Percentiles rank a stretch among this genome's conserved stretches.
phyloP scores from a whole-genome alignment of 35 echinoderm and acorn worm genomes.

The Chiridota heheva region DNA sequence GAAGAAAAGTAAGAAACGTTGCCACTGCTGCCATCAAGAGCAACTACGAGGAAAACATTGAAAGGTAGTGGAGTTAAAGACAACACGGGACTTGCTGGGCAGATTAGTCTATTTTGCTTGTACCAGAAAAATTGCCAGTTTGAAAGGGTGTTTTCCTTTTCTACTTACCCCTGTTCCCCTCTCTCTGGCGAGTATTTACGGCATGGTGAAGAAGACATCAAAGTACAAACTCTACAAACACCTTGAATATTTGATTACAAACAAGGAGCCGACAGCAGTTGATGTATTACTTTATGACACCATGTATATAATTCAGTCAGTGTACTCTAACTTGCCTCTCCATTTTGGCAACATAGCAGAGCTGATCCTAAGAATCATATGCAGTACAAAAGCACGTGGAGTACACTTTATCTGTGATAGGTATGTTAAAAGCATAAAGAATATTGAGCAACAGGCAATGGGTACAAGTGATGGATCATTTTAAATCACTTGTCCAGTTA shows the following conservation, averaged over 20 bases:
- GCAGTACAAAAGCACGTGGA: too few species aligned
- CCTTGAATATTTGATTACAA: background rate
- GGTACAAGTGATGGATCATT: slow-evolving; percentile 11
- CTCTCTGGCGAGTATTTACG: slow-evolving; percentile 25
- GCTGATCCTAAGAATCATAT: too few species aligned
- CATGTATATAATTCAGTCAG: too few species aligned
- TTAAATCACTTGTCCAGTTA: background rate
- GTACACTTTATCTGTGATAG: too few species aligned
- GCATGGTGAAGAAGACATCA: slow-evolving; percentile 5
- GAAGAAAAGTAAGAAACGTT: background rate
- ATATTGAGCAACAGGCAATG: background rate
- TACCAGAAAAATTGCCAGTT: slow-evolving; percentile 18
- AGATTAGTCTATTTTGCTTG: slow-evolving; percentile 29
- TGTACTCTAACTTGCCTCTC: too few species aligned
- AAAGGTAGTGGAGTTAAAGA: too few species aligned
- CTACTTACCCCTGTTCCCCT: slow-evolving; percentile 20
- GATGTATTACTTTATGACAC: too few species aligned
- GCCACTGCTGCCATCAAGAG: background rate
- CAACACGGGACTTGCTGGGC: slow-evolving; percentile 7
- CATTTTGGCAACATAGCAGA: too few species aligned
- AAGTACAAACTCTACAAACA: slow-evolving; percentile 21
- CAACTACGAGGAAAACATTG: background rate
- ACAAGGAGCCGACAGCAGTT: too few species aligned
- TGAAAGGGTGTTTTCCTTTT: slow-evolving; percentile 30
- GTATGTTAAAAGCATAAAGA: too few species aligned